These are phyloP conservation scores for Danio aesculapii DNA, from an alignment of 2,797 vertebrate genomes.

Conservation along the genomic window DNA sequence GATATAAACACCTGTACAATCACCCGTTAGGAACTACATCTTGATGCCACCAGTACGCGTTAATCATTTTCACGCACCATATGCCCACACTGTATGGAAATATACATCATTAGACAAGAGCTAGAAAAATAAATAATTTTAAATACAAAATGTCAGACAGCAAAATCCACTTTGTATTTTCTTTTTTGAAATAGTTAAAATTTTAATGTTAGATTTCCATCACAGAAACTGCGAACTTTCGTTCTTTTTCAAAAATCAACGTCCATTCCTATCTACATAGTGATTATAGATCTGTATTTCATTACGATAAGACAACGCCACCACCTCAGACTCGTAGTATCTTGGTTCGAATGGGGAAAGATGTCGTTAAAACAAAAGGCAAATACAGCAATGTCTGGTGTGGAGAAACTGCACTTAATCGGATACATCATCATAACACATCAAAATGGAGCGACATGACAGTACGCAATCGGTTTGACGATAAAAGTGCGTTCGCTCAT, in stretches of 20 bases:
- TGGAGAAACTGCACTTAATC: constrained; percentile 18
- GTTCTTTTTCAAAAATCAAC: constrained; percentile 63
- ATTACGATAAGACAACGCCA: constrained; percentile 48
- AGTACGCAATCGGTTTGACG: background rate
- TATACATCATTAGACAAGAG: constrained; percentile 73
- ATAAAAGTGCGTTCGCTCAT: background rate
- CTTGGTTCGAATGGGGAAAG: constrained; percentile 4
- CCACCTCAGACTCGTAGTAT: background rate
- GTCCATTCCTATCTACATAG: constrained; percentile 64
- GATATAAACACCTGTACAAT: constrained; percentile 84
- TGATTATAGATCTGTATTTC: constrained; percentile 75
- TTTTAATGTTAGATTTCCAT: constrained; percentile 65
- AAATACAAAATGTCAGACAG: constrained; percentile 87
- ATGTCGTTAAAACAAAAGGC: constrained; percentile 19
- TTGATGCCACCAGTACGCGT: constrained; percentile 77
- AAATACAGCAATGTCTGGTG: constrained; percentile 9
- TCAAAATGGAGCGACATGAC: background rate
- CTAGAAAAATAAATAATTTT: constrained; percentile 95
- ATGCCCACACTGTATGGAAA: constrained; percentile 68
- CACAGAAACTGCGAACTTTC: constrained; percentile 74
- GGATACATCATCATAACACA: background rate
- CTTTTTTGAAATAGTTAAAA: constrained; percentile 64
- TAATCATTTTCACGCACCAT: constrained; percentile 67
- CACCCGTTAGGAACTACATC: constrained; percentile 76
- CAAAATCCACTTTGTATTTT: constrained; percentile 78